Evolutionary conservation across 2,797 vertebrate genomes (phyloP).

Genomic region (Danio kyathit): DNA sequence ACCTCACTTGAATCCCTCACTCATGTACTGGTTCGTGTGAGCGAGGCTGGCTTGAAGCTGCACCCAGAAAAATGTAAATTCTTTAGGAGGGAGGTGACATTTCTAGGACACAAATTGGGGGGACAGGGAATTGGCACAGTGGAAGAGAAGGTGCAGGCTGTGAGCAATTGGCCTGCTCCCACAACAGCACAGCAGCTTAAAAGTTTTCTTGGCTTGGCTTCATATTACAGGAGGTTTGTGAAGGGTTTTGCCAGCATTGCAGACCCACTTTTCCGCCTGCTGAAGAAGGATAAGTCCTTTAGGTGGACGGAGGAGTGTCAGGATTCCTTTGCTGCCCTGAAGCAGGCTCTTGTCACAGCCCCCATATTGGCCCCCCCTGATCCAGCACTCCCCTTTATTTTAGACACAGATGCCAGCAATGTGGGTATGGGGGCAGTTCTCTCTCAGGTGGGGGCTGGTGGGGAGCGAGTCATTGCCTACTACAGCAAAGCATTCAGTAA

Average conservation of each 20-base stretch:
- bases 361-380: constrained; percentile 15
- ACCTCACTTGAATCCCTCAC: neutral
- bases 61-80: neutral
- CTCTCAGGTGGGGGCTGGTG: too few species aligned
- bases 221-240: too few species aligned
- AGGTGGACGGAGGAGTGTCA: too few species aligned
- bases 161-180: too few species aligned
- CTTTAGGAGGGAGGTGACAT: neutral
- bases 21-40: neutral
- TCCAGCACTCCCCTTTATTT: constrained; percentile 28
- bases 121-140: neutral
- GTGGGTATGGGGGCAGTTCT: too few species aligned
- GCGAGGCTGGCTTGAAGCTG: neutral
- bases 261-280: constrained; percentile 6
- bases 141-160: too few species aligned
- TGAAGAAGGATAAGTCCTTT: neutral
- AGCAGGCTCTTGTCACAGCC: constrained; percentile 11
- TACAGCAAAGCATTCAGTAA: constrained; percentile 49
- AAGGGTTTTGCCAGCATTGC: too few species aligned
- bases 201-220: too few species aligned
- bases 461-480: constrained; percentile 41
- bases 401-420: too few species aligned
- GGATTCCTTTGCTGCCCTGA: constrained; percentile 6
- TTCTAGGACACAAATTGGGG: constrained; percentile 1
- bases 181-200: too few species aligned